A percentile compares a stretch with the other conserved stretches of the same genome.
These are phyloP conservation scores for Sceloporus tristichus DNA, from an alignment of 2,113 vertebrate species.

Conservation along the genomic window DNA sequence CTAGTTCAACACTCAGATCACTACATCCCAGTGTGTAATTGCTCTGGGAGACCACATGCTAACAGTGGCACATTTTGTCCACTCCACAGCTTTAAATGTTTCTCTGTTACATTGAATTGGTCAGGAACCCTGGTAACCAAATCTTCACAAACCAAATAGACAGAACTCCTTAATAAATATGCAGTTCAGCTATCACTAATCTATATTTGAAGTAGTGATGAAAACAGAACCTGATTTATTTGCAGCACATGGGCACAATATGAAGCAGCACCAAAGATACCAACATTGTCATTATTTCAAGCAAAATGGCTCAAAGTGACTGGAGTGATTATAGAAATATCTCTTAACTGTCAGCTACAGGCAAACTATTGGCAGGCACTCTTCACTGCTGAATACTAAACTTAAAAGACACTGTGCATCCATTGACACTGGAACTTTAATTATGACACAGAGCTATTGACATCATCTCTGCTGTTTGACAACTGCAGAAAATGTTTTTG, in stretches of 20 bases:
- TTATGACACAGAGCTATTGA: slow-evolving; percentile 45
- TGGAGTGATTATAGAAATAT: slow-evolving; percentile 46
- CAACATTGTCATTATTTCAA: not conserved
- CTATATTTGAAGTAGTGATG: slow-evolving; percentile 11
- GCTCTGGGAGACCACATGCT: too few relatives aligned
- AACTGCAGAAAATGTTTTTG: slow-evolving; percentile 39
- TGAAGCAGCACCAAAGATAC: not conserved
- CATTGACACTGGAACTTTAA: slow-evolving; percentile 49
- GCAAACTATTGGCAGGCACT: slow-evolving; percentile 56
- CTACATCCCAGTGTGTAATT: too few relatives aligned
- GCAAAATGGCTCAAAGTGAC: slow-evolving; percentile 10
- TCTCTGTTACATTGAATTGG: not conserved
- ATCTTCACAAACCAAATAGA: too few relatives aligned
- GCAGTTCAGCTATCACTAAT: not conserved
- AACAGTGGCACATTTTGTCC: too few relatives aligned
- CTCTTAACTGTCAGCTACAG: slow-evolving; percentile 45
- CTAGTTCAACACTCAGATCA: too few relatives aligned
- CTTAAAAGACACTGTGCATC: slow-evolving; percentile 42
- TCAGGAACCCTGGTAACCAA: not conserved
- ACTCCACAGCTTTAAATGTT: too few relatives aligned
- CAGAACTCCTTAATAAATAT: not conserved
- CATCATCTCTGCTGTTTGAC: slow-evolving; percentile 52
- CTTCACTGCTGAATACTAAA: slow-evolving; percentile 45
- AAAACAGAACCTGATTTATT: not conserved
- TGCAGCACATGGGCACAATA: not conserved